phyloP scores from a whole-genome alignment of 2,888 invertebrate species.

The Podotricha telesiphe region DNA sequence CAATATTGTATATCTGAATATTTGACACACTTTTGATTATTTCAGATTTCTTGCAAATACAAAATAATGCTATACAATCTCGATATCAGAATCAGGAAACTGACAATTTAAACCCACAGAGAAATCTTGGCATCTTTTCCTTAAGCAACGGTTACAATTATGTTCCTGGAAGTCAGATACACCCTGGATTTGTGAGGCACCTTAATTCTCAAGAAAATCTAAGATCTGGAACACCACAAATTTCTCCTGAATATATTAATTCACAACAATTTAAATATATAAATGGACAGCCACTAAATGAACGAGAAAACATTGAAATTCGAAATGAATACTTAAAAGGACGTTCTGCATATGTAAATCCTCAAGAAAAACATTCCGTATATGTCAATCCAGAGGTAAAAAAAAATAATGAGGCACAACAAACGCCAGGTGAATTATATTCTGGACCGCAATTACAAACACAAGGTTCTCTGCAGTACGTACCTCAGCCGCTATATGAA shows the following conservation, averaged over 20 bases:
- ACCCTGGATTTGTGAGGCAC: neutral
- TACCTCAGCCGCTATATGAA: neutral
- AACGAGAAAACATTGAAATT: neutral
- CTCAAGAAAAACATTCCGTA: neutral
- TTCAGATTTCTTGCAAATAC: constrained; percentile 10
- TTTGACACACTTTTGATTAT: too few relatives aligned
- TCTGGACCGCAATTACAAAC: neutral
- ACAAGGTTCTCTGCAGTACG: neutral
- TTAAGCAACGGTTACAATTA: neutral
- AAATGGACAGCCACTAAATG: constrained; percentile 3
- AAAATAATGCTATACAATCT: neutral
- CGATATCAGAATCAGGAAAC: neutral
- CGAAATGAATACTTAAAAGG: neutral
- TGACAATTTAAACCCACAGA: neutral
- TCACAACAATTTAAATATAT: neutral
- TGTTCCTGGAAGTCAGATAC: neutral
- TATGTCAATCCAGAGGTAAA: neutral
- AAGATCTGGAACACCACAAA: neutral
- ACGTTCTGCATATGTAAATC: neutral
- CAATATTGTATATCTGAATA: too few relatives aligned
- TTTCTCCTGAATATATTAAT: constrained; percentile 11
- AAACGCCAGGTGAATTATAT: neutral
- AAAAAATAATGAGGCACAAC: neutral
- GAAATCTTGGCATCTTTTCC: neutral
- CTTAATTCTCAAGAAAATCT: neutral